A percentile compares a stretch with the other conserved stretches of the same genome.
Conservation (phyloP, 1,140 invertebrate species). For the Psix sp. region DNA sequence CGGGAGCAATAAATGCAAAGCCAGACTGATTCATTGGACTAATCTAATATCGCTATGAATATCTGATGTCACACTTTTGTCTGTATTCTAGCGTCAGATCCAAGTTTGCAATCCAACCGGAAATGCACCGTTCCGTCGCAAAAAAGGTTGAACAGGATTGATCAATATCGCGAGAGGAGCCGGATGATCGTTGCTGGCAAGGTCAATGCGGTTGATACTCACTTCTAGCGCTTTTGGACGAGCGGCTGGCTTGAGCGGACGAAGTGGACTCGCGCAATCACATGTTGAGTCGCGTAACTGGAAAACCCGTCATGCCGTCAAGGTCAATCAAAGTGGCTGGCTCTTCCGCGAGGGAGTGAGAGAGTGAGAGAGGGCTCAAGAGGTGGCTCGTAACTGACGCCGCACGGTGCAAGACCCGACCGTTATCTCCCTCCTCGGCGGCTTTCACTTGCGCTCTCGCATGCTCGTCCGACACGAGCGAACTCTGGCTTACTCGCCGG, state of each 20-base stretch:
- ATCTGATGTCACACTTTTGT: no score
- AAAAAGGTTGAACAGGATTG: no score
- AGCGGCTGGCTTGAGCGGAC: neutral
- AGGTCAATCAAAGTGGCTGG: conserved; percentile 26
- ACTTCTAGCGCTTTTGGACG: conserved; percentile 19
- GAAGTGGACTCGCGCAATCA: conserved; percentile 12
- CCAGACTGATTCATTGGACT: no score
- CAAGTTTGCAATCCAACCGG: no score
- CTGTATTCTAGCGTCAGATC: no score
- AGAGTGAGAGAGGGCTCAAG: conserved; percentile 29
- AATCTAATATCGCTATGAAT: no score
- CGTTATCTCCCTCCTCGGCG: conserved; percentile 58
- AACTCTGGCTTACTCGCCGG: conserved; percentile 49
- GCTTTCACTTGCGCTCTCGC: conserved; percentile 21
- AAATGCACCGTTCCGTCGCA: no score
- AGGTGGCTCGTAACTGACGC: conserved; percentile 65
- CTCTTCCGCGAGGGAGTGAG: conserved; percentile 16
- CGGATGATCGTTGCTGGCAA: conserved; percentile 4
- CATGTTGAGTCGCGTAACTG: conserved; percentile 22
- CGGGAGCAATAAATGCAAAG: no score
- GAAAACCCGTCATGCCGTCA: conserved; percentile 36
- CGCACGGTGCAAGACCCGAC: conserved; percentile 37
- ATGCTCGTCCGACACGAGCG: conserved; percentile 26
- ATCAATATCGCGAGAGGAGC: neutral
- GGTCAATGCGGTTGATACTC: conserved; percentile 34